phyloP scores from a whole-genome alignment of 1,140 invertebrate genomes.

The Apis laboriosa region DNA sequence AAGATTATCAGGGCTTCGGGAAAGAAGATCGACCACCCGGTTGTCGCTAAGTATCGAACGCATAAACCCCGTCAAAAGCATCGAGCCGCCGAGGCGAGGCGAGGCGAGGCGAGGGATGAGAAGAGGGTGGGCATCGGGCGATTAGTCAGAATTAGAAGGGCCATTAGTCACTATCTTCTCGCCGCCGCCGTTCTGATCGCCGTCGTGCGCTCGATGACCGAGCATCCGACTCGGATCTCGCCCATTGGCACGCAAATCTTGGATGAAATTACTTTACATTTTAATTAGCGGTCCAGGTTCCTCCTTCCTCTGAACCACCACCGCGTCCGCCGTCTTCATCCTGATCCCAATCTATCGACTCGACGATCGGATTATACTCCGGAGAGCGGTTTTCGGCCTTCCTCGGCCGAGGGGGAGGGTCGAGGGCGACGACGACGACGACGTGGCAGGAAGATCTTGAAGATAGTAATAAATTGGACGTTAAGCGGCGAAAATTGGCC shows the following conservation, averaged over 20 bases:
- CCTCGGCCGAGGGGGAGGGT: constrained; percentile 31
- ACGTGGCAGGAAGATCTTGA: constrained; percentile 57
- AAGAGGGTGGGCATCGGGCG: constrained; percentile 10
- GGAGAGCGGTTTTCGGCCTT: constrained; percentile 62
- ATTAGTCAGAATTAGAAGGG: constrained; percentile 70
- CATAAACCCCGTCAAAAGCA: constrained; percentile 60
- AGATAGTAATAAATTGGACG: constrained; percentile 76
- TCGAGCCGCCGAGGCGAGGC: background rate
- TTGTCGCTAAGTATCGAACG: constrained; percentile 55
- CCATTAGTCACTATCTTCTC: constrained; percentile 57
- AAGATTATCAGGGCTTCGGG: constrained; percentile 56
- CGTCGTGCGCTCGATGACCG: constrained; percentile 14
- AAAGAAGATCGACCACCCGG: constrained; percentile 56
- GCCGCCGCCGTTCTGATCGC: background rate
- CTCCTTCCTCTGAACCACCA: constrained; percentile 8
- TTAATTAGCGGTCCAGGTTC: constrained; percentile 63
- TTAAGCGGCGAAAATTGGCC: constrained; percentile 76
- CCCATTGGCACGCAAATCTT: constrained; percentile 22
- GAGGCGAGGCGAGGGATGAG: background rate
- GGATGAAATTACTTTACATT: constrained; percentile 63
- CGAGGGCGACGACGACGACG: background rate
- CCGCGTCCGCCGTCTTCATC: constrained; percentile 25
- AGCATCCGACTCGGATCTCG: constrained; percentile 12
- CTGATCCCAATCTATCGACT: constrained; percentile 62
- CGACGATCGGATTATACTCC: constrained; percentile 64